A percentile compares a stretch with the other conserved stretches of the same genome.
Evolutionary conservation across 2,113 vertebrate genomes (phyloP).

Genomic region (Aptenodytes forsteri): DNA sequence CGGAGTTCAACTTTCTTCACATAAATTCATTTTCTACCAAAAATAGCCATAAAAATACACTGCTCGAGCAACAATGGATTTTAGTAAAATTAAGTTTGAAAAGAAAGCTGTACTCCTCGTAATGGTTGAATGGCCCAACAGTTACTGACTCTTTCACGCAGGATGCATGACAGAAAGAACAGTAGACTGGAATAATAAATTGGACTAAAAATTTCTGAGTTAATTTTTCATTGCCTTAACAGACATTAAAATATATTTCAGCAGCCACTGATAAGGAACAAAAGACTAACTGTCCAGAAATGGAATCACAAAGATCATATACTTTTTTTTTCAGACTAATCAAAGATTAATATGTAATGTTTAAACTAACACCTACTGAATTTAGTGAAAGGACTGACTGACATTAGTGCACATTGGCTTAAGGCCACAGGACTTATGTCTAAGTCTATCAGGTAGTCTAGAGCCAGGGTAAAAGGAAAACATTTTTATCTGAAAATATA

Average conservation of each 20-base stretch:
- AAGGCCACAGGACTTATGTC: not conserved
- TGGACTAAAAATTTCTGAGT: not conserved
- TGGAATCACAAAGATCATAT: not conserved
- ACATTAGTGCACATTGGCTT: not conserved
- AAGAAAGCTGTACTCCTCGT: not conserved
- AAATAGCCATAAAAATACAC: constrained; percentile 14
- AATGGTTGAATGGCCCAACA: not conserved
- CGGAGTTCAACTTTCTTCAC: not conserved
- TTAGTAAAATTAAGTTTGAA: not conserved
- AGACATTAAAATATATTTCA: not conserved
- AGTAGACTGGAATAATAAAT: not conserved
- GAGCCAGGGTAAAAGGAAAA: not conserved
- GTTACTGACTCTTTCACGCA: not conserved
- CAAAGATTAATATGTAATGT: not conserved
- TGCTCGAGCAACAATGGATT: not conserved
- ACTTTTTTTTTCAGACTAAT: not conserved
- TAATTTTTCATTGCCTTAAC: not conserved
- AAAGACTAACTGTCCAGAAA: not conserved
- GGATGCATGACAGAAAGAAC: not conserved
- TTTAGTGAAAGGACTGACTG: not conserved
- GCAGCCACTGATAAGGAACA: not conserved
- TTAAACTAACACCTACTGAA: not conserved
- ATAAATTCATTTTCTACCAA: not conserved
- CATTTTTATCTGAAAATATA: not conserved
- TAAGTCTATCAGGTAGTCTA: not conserved